Evolutionary conservation across 2,113 vertebrate genomes (phyloP), one percentile per base, ranked within the genome.

Genomic region (Periophthalmus modestus): DNA sequence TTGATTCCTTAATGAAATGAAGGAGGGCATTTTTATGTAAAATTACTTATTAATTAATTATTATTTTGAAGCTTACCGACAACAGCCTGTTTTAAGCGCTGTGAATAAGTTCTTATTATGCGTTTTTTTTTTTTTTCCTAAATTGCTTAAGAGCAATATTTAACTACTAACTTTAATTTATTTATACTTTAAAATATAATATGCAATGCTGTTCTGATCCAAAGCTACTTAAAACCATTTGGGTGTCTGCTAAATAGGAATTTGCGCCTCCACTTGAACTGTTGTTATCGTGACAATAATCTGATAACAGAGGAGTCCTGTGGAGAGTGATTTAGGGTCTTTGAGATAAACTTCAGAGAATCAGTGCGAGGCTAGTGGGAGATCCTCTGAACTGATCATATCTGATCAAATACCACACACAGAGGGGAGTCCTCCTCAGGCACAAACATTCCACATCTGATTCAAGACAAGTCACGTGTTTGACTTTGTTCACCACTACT

Each of bases 291-390:
- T 7, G 59, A 33, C 34, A 80, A 54, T 72, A 33, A 80, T 85
- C 75, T 68, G 85, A 83, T 86, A 81, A 78, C 52, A 85, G 78
- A 73, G 67, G 78, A 82, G 61, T 63, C 33, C 61, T 34, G 82
- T 62, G 46, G 57, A 23, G 59, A 71, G 34, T 21, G 79, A 81
- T 50, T 50, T 63, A 75, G 66, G 70, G 75, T 63, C 71, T 39
- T 68, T 85, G 48, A 76, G 71, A 73, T 34, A 23, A n/a, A 70
- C 52, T n/a, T 66, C 48, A 57, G 39, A 46, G 36, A n/a, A 14
- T 13, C 47, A 23, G 50, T 24, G 39, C n/a, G 54, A 68, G 70
- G 71, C 80, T 82, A 72, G 71, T 83, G 66, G 73, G 68, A 76
- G 74, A 71, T 78, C 57, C 70, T 79, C 73, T 68, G 69, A 71